phyloP scores from a whole-genome alignment of 2,888 invertebrate species.

The Dioctria linearis region DNA sequence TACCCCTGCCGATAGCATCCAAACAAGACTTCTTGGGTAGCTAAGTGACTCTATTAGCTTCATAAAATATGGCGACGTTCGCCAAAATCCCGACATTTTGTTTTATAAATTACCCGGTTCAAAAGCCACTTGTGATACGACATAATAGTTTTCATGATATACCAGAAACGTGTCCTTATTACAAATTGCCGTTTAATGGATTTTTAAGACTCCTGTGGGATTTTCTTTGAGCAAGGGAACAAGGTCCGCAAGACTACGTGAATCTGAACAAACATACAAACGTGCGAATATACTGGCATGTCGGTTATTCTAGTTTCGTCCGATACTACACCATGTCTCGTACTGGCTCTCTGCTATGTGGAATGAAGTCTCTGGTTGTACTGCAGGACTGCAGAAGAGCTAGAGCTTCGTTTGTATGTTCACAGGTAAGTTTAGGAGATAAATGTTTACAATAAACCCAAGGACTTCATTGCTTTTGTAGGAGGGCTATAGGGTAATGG shows the following conservation, averaged over 20 bases:
- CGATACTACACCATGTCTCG: background rate
- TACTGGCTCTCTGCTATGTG: background rate
- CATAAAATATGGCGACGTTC: constrained; percentile 49
- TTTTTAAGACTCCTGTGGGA: constrained; percentile 58
- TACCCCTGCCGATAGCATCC: constrained; percentile 33
- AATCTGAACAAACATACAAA: constrained; percentile 28
- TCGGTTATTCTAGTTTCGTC: constrained; percentile 29
- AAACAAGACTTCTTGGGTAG: background rate
- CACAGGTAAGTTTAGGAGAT: constrained; percentile 35
- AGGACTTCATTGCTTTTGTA: constrained; percentile 44
- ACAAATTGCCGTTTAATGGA: constrained; percentile 59
- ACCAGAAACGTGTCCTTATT: constrained; percentile 59
- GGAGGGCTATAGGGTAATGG: constrained; percentile 14
- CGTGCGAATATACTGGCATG: constrained; percentile 7
- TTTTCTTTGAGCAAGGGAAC: constrained; percentile 51
- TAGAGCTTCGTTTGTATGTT: constrained; percentile 7
- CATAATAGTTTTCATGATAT: constrained; percentile 60
- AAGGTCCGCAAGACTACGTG: constrained; percentile 22
- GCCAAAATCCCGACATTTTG: constrained; percentile 52
- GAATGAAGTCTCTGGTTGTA: background rate
- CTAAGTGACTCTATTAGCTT: constrained; percentile 37
- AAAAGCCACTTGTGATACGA: constrained; percentile 58
- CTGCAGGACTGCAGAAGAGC: constrained; percentile 2
- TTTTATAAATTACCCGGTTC: constrained; percentile 59
- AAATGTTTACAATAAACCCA: constrained; percentile 41